Evolutionary conservation across 1,140 invertebrate genomes (phyloP).

Genomic region (Pogonomyrmex barbatus): DNA sequence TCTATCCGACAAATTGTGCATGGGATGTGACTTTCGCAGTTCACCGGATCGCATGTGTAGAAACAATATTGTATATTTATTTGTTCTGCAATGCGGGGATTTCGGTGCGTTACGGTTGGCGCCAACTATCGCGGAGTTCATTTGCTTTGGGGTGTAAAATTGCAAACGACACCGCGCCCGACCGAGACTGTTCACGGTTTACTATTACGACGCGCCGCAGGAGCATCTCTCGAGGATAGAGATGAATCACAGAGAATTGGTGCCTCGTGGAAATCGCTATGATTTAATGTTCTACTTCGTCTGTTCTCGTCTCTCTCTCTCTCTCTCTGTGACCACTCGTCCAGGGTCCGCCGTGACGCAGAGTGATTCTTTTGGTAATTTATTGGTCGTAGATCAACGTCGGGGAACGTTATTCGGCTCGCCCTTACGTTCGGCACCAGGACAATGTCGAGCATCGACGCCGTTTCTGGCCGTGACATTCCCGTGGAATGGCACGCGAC

Average conservation of each 20-base stretch:
- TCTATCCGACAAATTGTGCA: constrained; percentile 54
- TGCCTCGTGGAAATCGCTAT: neutral
- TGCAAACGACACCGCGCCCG: constrained; percentile 16
- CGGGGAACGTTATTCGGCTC: constrained; percentile 49
- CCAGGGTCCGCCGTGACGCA: constrained; percentile 24
- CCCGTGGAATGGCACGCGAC: constrained; percentile 67
- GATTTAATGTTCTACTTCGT: constrained; percentile 39
- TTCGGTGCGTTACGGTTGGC: constrained; percentile 39
- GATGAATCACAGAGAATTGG: constrained; percentile 7
- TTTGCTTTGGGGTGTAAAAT: constrained; percentile 30
- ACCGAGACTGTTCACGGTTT: constrained; percentile 6
- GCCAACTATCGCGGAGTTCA: constrained; percentile 2
- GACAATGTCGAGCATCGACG: constrained; percentile 73
- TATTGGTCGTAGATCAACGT: constrained; percentile 72
- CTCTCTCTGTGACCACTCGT: neutral
- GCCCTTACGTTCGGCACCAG: constrained; percentile 32
- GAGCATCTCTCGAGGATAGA: neutral
- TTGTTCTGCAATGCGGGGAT: constrained; percentile 44
- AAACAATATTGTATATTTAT: constrained; percentile 63
- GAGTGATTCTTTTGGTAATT: constrained; percentile 72
- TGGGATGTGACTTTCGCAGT: constrained; percentile 48
- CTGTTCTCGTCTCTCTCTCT: neutral
- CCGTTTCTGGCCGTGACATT: constrained; percentile 73
- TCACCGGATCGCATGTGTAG: constrained; percentile 32
- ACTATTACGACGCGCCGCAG: neutral